Percentiles rank a stretch among this genome's conserved stretches.
phyloP scores from a whole-genome alignment of 2,113 vertebrate genomes.

The Corythoichthys haematopterus region DNA sequence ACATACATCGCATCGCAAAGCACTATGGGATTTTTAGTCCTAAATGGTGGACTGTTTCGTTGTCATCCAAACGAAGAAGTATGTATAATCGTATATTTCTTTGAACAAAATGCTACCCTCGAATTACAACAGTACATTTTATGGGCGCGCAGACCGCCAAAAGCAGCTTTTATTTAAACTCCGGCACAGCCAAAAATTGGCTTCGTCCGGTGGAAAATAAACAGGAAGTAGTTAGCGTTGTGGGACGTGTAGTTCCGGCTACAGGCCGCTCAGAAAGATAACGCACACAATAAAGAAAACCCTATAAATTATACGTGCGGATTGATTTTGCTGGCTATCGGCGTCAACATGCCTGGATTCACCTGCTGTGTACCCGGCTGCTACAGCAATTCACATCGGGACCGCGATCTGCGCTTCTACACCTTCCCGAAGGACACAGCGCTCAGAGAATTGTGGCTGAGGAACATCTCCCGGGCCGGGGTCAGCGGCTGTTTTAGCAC shows the following conservation, averaged over 20 bases:
- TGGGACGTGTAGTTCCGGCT: conserved; percentile 85
- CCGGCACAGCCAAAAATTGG: not conserved
- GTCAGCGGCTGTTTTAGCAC: conserved; percentile 96
- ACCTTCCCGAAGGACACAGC: conserved; percentile 92
- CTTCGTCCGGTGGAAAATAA: conserved; percentile 49
- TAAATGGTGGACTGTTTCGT: conserved; percentile 16
- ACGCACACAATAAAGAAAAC: conserved; percentile 67
- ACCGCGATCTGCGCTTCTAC: conserved; percentile 94
- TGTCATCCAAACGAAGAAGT: conserved; percentile 33
- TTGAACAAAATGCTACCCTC: conserved; percentile 13
- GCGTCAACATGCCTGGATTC: conserved; percentile 69
- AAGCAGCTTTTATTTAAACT: not conserved
- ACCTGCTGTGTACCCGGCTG: conserved; percentile 80
- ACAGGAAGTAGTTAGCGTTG: conserved; percentile 83
- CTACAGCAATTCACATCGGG: conserved; percentile 95
- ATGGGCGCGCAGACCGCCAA: not conserved
- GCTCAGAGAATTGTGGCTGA: conserved; percentile 88
- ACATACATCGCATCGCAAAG: conserved; percentile 25
- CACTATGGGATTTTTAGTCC: conserved; percentile 61
- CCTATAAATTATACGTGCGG: conserved; percentile 27
- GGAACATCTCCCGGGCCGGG: conserved; percentile 94
- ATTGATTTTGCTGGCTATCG: not conserved
- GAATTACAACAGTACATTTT: not conserved
- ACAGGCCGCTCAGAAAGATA: conserved; percentile 69
- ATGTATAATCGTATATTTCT: conserved; percentile 26